These are phyloP conservation scores for Aphidius gifuensis DNA, from an alignment of 1,140 invertebrate genomes.

Conservation along the genomic window DNA sequence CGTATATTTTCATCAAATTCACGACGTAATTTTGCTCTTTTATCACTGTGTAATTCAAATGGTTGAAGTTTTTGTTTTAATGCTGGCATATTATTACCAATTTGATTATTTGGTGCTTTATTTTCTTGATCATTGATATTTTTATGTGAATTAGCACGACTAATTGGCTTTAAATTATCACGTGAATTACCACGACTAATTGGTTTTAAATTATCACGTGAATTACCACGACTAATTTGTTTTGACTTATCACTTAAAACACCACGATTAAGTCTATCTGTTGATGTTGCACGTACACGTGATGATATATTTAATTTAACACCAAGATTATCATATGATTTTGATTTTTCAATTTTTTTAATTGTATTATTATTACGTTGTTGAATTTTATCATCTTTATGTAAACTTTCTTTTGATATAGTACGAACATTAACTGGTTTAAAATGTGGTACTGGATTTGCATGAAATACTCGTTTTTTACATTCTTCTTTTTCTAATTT, in stretches of 20 bases:
- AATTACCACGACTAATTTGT: constrained; percentile 1
- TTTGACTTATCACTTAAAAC: not conserved
- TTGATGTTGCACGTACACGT: too few relatives aligned
- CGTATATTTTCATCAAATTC: constrained; percentile 47
- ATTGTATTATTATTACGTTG: not conserved
- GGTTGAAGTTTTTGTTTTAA: constrained; percentile 20
- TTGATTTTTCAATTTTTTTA: too few relatives aligned
- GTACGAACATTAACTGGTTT: constrained; percentile 39
- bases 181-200: not conserved
- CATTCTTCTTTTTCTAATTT: constrained; percentile 50
- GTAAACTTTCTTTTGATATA: constrained; percentile 26
- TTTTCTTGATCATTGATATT: not conserved
- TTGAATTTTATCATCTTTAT: not conserved
- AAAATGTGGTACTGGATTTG: constrained; percentile 53
- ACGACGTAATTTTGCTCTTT: constrained; percentile 40
- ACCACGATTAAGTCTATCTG: not conserved
- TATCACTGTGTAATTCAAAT: constrained; percentile 45
- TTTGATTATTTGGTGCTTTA: constrained; percentile 5
- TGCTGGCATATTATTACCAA: constrained; percentile 7
- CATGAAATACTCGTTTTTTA: constrained; percentile 51
- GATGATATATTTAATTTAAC: too few relatives aligned
- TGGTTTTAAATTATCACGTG: constrained; percentile 10
- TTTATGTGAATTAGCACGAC: not conserved
- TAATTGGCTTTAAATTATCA: not conserved
- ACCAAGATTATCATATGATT: too few relatives aligned